A percentile compares a stretch with the other conserved stretches of the same genome.
These are phyloP conservation scores for Psettodes erumei DNA, from an alignment of 2,113 vertebrate species.

Conservation along the genomic window DNA sequence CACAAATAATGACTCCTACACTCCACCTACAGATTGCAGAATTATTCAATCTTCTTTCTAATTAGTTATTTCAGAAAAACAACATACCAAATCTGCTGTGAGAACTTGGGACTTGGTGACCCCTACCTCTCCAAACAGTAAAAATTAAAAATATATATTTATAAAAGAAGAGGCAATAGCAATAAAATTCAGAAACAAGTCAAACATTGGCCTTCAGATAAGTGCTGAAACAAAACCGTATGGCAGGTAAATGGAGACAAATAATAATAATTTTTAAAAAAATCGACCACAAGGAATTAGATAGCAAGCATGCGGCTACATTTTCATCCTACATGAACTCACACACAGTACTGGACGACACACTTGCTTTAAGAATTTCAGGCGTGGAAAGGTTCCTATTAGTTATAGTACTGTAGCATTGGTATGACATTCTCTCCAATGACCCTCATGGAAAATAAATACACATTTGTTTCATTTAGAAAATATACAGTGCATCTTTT, in stretches of 20 bases:
- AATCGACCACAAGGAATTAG: constrained; percentile 70
- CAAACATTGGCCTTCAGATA: constrained; percentile 58
- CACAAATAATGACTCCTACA: constrained; percentile 55
- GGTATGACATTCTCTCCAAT: constrained; percentile 82
- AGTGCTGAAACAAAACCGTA: constrained; percentile 56
- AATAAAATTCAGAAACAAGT: constrained; percentile 46
- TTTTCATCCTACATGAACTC: constrained; percentile 83
- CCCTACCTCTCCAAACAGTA: constrained; percentile 25
- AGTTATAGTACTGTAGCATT: constrained; percentile 76
- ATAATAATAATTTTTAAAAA: constrained; percentile 40
- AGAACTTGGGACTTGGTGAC: constrained; percentile 71
- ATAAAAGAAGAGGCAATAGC: constrained; percentile 18
- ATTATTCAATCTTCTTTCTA: constrained; percentile 26
- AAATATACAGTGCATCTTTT: constrained; percentile 86
- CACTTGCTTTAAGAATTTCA: constrained; percentile 83
- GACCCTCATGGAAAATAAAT: constrained; percentile 85
- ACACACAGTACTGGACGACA: constrained; percentile 84
- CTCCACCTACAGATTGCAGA: constrained; percentile 43
- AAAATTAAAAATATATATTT: constrained; percentile 14
- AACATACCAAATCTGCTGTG: constrained; percentile 32
- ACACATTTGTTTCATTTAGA: constrained; percentile 83
- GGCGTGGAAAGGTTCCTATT: constrained; percentile 80
- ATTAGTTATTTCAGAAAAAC: constrained; percentile 28
- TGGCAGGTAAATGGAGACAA: constrained; percentile 44
- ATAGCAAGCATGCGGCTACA: constrained; percentile 86